Base-by-base conservation (phyloP, 2,888 invertebrate species). In the Leuctra nigra region DNA sequence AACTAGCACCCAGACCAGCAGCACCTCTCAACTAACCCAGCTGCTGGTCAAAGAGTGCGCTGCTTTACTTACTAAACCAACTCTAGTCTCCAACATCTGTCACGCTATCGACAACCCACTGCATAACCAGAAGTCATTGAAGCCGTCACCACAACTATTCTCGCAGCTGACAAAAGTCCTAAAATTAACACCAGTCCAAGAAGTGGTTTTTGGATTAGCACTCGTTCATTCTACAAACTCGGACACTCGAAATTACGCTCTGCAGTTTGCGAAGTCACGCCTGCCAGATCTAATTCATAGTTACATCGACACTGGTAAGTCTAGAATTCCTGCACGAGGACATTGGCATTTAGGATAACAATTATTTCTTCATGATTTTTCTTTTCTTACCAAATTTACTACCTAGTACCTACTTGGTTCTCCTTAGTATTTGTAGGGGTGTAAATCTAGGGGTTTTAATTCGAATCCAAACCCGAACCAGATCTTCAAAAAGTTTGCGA, bases 201-300 rank as follows among this genome's bases (percentile, higher is more conserved):
- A 96, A 79, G 89, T 94, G 68, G 86, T 90, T 53, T 86, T 95
- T 73, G 90, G 91, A 58, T 78, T 96, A 67, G 87, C 91, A 60
- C 76, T 95, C 63, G 82, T 87, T 64, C 84, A 90, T 69, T 92
- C 93, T 16, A 80, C 83, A 44, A 87, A 86, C 71, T 69, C 81
- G 48, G 93, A 94, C 66, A 80, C 89, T 58, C 79, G 83, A 61
- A 77, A 77, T 64, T 77, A 84, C 67, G 88, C 94, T 24, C 78
- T 83, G 64, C 84, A 86, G 66, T 90, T 91, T 72, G 77, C 94
- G 58, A 85, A 86, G 69, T 83, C 83, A 70, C 86, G 87, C 70
- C 78, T 96, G 62, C 87, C 93, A 59, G 86, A 88, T 68, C 78
- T 96, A 61, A 84, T 93, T 54, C 85, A 87, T 73, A 86, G 88